These are phyloP conservation scores for Chamaetylas fuelleborni DNA, from an alignment of 2,113 vertebrate genomes.

Conservation along the genomic window DNA sequence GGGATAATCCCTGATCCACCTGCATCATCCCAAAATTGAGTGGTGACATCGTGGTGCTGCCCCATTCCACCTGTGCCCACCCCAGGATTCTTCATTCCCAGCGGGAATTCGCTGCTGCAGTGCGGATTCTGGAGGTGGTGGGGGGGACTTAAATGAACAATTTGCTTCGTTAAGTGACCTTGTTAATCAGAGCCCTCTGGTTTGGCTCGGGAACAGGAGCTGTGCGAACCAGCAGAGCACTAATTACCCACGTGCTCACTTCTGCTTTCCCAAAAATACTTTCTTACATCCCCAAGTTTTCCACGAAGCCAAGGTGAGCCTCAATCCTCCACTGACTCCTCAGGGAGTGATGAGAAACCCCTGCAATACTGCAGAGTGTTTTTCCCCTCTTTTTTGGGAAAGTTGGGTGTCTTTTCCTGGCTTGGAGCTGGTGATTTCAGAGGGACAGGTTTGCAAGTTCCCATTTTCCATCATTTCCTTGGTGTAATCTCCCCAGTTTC, in stretches of 20 bases:
- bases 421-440: background rate
- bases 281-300: background rate
- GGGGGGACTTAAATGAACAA: background rate
- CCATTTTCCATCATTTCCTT: rapidly evolving
- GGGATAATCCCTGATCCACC: background rate
- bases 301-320: background rate
- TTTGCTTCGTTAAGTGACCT: conserved; percentile 18
- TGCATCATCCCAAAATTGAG: rapidly evolving
- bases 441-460: background rate
- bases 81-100: rapidly evolving
- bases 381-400: rapidly evolving
- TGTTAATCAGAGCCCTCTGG: background rate
- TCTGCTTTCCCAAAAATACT: background rate
- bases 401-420: rapidly evolving
- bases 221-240: background rate
- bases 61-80: rapidly evolving
- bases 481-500: rapidly evolving
- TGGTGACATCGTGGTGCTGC: rapidly evolving
- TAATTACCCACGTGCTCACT: background rate
- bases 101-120: background rate
- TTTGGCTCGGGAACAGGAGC: background rate
- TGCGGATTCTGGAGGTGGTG: background rate
- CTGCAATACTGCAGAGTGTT: background rate
- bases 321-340: background rate
- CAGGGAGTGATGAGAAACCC: background rate